Evolutionary conservation across 2,888 invertebrate genomes (phyloP).

Genomic region (Neocrepidodera transversa): DNA sequence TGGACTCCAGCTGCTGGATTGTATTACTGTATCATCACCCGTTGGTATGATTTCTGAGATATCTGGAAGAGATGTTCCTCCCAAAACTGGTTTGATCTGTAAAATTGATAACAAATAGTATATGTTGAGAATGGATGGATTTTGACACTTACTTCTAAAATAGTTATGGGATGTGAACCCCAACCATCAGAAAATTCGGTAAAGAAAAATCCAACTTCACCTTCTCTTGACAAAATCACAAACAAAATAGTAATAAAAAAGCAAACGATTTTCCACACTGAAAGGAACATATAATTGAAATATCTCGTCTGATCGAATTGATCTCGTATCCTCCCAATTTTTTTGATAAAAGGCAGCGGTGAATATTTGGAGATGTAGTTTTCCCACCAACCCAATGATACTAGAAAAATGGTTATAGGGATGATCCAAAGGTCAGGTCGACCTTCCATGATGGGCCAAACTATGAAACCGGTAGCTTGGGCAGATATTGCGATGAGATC

Average conservation of each 20-base stretch:
- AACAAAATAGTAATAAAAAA: conserved; percentile 80
- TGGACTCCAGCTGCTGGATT: conserved; percentile 75
- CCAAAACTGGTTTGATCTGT: conserved; percentile 68
- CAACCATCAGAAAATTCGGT: conserved; percentile 77
- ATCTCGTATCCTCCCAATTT: conserved; percentile 79
- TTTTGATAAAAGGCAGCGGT: conserved; percentile 78
- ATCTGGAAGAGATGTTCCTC: conserved; percentile 73
- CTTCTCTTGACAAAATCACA: conserved; percentile 76
- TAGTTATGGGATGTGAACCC: conserved; percentile 78
- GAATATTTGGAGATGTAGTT: conserved; percentile 92
- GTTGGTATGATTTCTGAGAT: conserved; percentile 78
- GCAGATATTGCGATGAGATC: conserved; percentile 87
- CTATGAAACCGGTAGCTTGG: conserved; percentile 89
- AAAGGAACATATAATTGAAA: conserved; percentile 88
- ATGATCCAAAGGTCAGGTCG: conserved; percentile 83
- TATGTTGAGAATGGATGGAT: not conserved
- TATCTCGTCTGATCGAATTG: conserved; percentile 82
- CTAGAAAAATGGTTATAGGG: conserved; percentile 82
- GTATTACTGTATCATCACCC: conserved; percentile 76
- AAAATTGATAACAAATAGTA: conserved; percentile 14
- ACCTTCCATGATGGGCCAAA: conserved; percentile 87
- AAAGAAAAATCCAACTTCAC: conserved; percentile 80
- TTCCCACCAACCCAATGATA: conserved; percentile 96
- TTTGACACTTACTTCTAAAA: conserved; percentile 68
- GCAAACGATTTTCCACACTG: conserved; percentile 87